phyloP scores from a whole-genome alignment of 2,888 invertebrate species.

The Parnassius smintheus region DNA sequence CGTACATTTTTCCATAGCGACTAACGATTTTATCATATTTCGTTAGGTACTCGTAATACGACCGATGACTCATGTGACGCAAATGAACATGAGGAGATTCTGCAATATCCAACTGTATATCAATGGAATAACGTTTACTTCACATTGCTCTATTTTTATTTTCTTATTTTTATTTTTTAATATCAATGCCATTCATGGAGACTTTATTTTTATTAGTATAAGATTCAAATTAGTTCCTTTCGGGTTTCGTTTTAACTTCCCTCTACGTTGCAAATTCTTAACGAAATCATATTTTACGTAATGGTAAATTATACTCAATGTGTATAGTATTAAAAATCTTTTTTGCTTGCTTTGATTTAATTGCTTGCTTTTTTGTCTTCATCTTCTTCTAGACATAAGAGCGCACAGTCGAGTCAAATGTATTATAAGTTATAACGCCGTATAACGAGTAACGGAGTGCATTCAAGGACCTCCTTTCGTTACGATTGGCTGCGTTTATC shows the following conservation, averaged over 20 bases:
- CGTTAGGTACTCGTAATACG: constrained; percentile 17
- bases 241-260: constrained; percentile 1
- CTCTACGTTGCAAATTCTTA: constrained; percentile 5
- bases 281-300: background rate
- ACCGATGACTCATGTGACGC: constrained; percentile 11
- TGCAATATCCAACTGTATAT: background rate
- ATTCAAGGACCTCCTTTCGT: constrained; percentile 23
- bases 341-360: constrained; percentile 4
- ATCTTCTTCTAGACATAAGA: constrained; percentile 5
- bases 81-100: constrained; percentile 7
- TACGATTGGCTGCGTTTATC: constrained; percentile 5
- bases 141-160: background rate
- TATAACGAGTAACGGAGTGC: constrained; percentile 25
- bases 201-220: background rate
- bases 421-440: constrained; percentile 22
- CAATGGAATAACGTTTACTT: constrained; percentile 1
- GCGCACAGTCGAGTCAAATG: constrained; percentile 8
- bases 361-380: constrained; percentile 4
- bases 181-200: background rate
- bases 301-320: background rate
- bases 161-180: background rate
- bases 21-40: constrained; percentile 22
- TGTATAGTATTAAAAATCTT: constrained; percentile 1
- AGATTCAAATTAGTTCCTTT: constrained; percentile 3
- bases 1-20: background rate